A percentile compares a stretch with the other conserved stretches of the same genome.
Evolutionary conservation across 2,888 invertebrate genomes (phyloP).

Genomic region (Scaptomyza parva): DNA sequence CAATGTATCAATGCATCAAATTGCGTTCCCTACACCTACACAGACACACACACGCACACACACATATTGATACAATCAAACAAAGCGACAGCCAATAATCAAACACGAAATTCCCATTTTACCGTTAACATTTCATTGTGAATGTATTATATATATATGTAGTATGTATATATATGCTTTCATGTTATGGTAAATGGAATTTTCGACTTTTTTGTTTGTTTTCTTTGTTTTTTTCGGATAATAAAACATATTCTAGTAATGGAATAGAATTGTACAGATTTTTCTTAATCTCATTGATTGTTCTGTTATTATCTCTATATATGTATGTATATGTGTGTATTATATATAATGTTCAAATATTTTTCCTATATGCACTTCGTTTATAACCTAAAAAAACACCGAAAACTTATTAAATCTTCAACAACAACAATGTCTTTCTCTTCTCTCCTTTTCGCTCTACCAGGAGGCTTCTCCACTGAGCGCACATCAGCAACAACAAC

Average conservation of each 20-base stretch:
- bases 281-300: too few relatives aligned
- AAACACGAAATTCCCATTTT: conserved; percentile 18
- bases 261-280: too few relatives aligned
- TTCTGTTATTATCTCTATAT: too few relatives aligned
- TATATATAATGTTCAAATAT: not conserved
- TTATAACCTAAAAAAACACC: not conserved
- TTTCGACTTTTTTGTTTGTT: too few relatives aligned
- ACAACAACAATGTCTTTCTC: conserved; percentile 14
- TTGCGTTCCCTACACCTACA: conserved; percentile 14
- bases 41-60: conserved; percentile 8
- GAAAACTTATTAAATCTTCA: not conserved
- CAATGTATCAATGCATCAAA: conserved; percentile 40
- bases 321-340: too few relatives aligned
- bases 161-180: too few relatives aligned
- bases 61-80: conserved; percentile 1
- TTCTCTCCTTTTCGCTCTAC: conserved; percentile 12
- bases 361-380: too few relatives aligned
- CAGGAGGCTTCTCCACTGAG: conserved; percentile 84
- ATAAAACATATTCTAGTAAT: too few relatives aligned
- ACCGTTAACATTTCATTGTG: not conserved
- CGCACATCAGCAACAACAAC: conserved; percentile 76
- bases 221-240: too few relatives aligned
- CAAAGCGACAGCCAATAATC: conserved; percentile 40
- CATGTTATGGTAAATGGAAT: too few relatives aligned
- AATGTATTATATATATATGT: not conserved